Percentiles rank a stretch among this genome's conserved stretches.
phyloP scores from a whole-genome alignment of 2,888 invertebrate species.

The Nymphalis urticae region DNA sequence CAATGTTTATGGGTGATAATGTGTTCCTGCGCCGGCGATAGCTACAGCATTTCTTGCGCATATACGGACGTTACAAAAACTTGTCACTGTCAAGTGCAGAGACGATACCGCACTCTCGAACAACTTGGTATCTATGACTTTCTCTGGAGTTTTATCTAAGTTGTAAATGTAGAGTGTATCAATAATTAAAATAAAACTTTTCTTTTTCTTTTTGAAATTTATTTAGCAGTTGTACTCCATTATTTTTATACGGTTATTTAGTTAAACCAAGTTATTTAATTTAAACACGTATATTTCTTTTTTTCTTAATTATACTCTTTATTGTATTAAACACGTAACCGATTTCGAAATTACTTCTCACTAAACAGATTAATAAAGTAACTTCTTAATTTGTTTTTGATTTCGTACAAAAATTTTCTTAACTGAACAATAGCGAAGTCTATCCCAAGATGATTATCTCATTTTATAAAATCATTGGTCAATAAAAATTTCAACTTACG shows the following conservation, averaged over 20 bases:
- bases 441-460: not conserved
- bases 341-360: not conserved
- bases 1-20: conserved; percentile 34
- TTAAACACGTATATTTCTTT: not conserved
- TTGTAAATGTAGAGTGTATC: not conserved
- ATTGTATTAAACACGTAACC: not conserved
- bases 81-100: conserved; percentile 28
- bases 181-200: too few relatives aligned
- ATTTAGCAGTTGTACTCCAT: too few relatives aligned
- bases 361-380: not conserved
- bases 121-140: conserved; percentile 31
- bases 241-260: too few relatives aligned
- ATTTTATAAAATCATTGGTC: conserved; percentile 16
- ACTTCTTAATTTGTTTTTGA: not conserved
- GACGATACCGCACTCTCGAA: conserved; percentile 35
- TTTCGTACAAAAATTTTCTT: not conserved
- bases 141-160: conserved; percentile 16
- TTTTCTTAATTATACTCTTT: not conserved
- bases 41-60: conserved; percentile 34
- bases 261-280: not conserved
- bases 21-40: conserved; percentile 21
- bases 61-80: conserved; percentile 36
- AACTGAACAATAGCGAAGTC: conserved; percentile 3
- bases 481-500: conserved; percentile 46
- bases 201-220: too few relatives aligned